Evolutionary conservation across 2,797 vertebrate species (phyloP), one percentile per base, ranked within the genome.

Genomic region (Catostomus latipinnis): DNA sequence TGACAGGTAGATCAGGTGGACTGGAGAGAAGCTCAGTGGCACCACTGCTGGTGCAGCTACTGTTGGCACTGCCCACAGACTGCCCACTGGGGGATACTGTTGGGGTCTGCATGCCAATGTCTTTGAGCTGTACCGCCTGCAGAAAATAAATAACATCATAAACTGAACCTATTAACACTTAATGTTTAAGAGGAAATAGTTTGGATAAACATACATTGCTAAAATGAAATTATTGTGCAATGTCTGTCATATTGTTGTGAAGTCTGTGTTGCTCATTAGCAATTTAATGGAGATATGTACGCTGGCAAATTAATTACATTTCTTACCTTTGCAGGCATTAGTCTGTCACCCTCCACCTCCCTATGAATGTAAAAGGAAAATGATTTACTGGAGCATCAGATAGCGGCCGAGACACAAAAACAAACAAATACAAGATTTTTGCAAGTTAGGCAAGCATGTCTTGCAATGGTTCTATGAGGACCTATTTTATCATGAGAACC

Each of bases 41-140:
- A 81, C 91, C 90, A 74, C 93, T 93, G 18, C 91, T 94, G 86
- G 94, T 94, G 88, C 94, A 93, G 22, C 90, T 93, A 84, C 95
- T 95, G 88, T 95, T 96, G 90, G 94, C 93, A 82, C 96, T 97
- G 88, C 95, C 95, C 88, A 94, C 95, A 70, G 96, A 96, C 89
- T 96, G 95, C 88, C 94, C 91, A 89, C 95, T 95, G 84, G 96
- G 96, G 16, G 96, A 98, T 75, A 93, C 94, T 61, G 94, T 95
- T 71, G 95, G 95, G 22, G 95, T 94, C 87, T 94, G 93, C 82
- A 92, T 90, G 82, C 93, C 92, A 6, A 94, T 94, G 88, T 95
- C 95, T 90, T 95, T 95, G 75, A 96, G 92, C 86, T 95, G 90
- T 46, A 96, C 95, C 73, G 96, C 96, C 96, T 97, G 90, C 50